Base-by-base conservation (phyloP, 92 coral and sea anemone genomes). In the Bergia sp. region DNA sequence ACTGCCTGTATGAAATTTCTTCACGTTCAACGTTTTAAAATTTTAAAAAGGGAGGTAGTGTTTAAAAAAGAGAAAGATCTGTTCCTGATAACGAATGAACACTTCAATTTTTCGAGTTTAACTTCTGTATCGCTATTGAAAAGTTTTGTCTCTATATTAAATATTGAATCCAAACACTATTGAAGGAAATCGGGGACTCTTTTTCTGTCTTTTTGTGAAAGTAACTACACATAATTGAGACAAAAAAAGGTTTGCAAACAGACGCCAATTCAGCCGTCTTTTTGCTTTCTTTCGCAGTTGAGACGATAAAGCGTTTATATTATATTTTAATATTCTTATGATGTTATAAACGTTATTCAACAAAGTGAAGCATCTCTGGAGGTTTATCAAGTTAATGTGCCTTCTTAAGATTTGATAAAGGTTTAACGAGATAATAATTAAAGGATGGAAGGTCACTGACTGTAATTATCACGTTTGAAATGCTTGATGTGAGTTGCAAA, bases 401-500 rank as follows among this genome's bases (percentile, higher is more conserved):
- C 74, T 55, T 40, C 36, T 40, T 61, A 39, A 81, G 74, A 81
- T 81, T 79, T 47, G 66, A 79, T 79, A 81, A 79, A 69, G 7
- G 1, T 58, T 3, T 81, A 65, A 81, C 47, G 73, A 65, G 50
- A 61, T 38, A 41, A 38, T 61, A 81, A 81, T 81, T 61, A 61
- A 65, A 38, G 67, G 73, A 18, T 38, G 85, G 82, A 65, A 58
- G 74, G 85, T 61, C 85, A 58, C 45, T 42, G 73, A 37, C 38
- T 29, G 12, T 39, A 61, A 61, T 81, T 81, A 81, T 81, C 85
- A 42, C 85, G 61, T 81, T 81, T 81, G 69, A 40, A 57, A 81
- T 41, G 72, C 85, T 38, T 81, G 73, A 81, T 13, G 72, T 57
- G 85, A 81, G 85, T 58, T 64, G 72, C 85, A 61, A 58, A 81